These are phyloP conservation scores for Ditylenchus dipsaci DNA, from an alignment of 1,140 invertebrate genomes.

Conservation along the genomic window DNA sequence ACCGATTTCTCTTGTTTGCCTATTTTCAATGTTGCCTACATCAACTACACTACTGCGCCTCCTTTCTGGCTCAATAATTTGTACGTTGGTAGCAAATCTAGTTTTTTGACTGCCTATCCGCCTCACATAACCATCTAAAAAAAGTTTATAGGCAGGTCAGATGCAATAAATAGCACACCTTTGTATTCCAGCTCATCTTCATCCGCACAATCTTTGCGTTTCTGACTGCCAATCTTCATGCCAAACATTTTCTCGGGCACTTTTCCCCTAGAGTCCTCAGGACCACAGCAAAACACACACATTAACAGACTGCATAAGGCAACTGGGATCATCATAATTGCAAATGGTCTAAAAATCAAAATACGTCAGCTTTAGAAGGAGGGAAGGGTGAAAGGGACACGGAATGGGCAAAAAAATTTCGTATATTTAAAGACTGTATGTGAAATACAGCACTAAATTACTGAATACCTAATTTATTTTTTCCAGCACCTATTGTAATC, in stretches of 20 bases:
- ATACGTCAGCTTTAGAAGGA: too few relatives aligned
- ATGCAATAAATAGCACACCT: neutral
- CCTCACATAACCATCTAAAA: slow-evolving; percentile 38
- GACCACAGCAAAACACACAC: slow-evolving; percentile 43
- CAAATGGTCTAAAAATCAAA: slow-evolving; percentile 20
- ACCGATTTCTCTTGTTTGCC: too few relatives aligned
- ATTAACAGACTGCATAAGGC: slow-evolving; percentile 39
- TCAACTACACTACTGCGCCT: too few relatives aligned
- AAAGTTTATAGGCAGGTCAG: slow-evolving; percentile 30
- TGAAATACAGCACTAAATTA: too few relatives aligned
- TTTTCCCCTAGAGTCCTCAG: slow-evolving; percentile 35
- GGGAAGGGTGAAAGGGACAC: too few relatives aligned
- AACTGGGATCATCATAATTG: slow-evolving; percentile 44
- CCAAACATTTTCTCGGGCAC: slow-evolving; percentile 20
- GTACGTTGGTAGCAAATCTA: slow-evolving; percentile 11
- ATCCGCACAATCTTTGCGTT: slow-evolving; percentile 2
- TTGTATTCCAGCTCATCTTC: slow-evolving; percentile 15
- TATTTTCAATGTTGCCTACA: too few relatives aligned
- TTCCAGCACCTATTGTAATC: too few relatives aligned
- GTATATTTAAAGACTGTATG: too few relatives aligned
- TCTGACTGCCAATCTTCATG: neutral
- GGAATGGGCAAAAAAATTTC: too few relatives aligned
- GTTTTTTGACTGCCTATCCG: slow-evolving; percentile 39
- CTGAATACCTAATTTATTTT: too few relatives aligned
- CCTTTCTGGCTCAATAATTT: neutral